Base-by-base conservation (phyloP, 2,888 invertebrate species). In the Strigamia maritima region DNA sequence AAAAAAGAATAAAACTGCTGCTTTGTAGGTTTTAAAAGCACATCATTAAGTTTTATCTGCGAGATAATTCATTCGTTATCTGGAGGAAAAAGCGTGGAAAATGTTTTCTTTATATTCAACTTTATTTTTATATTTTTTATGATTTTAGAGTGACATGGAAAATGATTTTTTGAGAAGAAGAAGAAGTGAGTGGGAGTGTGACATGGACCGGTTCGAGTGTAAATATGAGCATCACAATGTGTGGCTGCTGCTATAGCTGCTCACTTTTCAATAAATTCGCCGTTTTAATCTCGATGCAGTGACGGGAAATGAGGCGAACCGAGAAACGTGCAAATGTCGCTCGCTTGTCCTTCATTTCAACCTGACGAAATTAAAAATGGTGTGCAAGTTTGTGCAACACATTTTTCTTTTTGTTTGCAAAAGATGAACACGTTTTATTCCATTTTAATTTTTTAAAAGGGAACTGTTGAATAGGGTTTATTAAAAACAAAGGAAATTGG, bases 181-280 rank as follows among this genome's bases (percentile, higher is more conserved):
- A 16, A 49, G n/a, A 31, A 49, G 2, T n/a, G 49, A 49, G n/a
- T 49, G n/a, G n/a, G n/a, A n/a, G n/a, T 19, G n/a, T 6, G n/a
- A 49, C 49, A 44, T 16, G 40, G 49, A 49, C 49, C 19, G 49
- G 49, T 49, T 10, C 49, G 49, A 49, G 49, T 49, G 49, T 49
- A 49, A 49, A 49, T 49, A 49, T 49, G 49, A 49, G 49, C 49
- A 49, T 49, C 49, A 49, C n/a, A 49, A n/a, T 49, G 49, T 49
- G 49, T 49, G n/a, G n/a, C n/a, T n/a, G n/a, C n/a, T n/a, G n/a
- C n/a, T n/a, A n/a, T n/a, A n/a, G n/a, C 49, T 49, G 49, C 49
- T 49, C 49, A 49, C 49, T 49, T 49, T 49, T 49, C 49, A 49
- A 49, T 49, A 49, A 49, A 49, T 49, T 49, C 49, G 49, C 49